phyloP scores from a whole-genome alignment of 2,113 vertebrate species.

The Formicarius rufipectus region DNA sequence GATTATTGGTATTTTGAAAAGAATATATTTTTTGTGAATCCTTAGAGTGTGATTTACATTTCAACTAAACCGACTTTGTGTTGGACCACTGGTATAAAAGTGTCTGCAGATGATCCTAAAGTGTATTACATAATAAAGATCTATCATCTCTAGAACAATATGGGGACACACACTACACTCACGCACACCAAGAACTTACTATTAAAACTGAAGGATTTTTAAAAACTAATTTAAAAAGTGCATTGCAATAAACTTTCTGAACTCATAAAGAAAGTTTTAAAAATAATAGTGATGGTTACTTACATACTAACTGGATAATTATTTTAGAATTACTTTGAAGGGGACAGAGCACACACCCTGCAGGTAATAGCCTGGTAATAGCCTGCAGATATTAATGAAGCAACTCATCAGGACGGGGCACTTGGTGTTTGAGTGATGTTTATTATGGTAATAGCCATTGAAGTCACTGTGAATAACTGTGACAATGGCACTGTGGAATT shows the following conservation, averaged over 20 bases:
- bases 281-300: not conserved
- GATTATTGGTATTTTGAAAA: not conserved
- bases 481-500: conserved; percentile 23
- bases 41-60: not conserved
- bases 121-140: not conserved
- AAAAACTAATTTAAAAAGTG: not conserved
- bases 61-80: not conserved
- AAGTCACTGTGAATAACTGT: not conserved
- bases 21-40: not conserved
- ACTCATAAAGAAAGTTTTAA: not conserved
- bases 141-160: not conserved
- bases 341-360: not conserved
- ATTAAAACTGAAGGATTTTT: not conserved
- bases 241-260: not conserved
- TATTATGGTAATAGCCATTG: not conserved
- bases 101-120: not conserved
- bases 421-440: not conserved
- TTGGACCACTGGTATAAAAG: not conserved
- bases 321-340: not conserved
- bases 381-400: not conserved
- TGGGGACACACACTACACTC: too few species aligned
- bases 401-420: not conserved
- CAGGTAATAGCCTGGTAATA: not conserved
- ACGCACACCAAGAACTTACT: not conserved
- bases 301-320: not conserved